Percentiles rank a stretch among this genome's conserved stretches.
These are phyloP conservation scores for Alces alces DNA, from an alignment of 2,113 vertebrate genomes.

Conservation along the genomic window DNA sequence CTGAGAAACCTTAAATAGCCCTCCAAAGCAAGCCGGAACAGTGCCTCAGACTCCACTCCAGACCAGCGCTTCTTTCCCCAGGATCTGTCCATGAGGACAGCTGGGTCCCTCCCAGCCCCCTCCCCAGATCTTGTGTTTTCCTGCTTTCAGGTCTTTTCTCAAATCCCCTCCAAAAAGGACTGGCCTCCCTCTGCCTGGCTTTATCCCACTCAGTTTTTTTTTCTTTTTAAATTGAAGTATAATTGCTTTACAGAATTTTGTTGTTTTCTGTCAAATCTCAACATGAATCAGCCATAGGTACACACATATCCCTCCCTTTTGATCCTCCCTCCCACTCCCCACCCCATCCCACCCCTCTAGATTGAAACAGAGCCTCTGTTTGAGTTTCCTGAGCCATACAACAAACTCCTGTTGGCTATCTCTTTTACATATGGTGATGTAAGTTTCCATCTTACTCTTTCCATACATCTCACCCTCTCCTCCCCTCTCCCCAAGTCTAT, in stretches of 20 bases:
- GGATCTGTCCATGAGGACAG: not conserved
- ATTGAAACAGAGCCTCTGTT: not conserved
- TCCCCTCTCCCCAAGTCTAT: not conserved
- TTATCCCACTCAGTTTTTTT: not conserved
- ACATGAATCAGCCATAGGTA: not conserved
- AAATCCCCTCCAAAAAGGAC: not conserved
- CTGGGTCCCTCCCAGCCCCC: not conserved
- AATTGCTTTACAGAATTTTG: not conserved
- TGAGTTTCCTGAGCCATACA: not conserved
- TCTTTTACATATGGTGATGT: not conserved
- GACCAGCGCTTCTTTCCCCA: not conserved
- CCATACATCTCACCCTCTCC: not conserved
- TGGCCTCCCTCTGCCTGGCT: not conserved
- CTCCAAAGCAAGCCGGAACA: not conserved
- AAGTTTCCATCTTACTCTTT: not conserved
- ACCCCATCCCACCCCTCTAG: not conserved
- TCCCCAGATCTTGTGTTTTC: not conserved
- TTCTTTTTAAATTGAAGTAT: not conserved
- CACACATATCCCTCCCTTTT: not conserved
- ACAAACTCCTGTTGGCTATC: not conserved
- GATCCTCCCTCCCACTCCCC: not conserved
- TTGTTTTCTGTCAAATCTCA: not conserved
- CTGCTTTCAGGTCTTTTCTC: not conserved
- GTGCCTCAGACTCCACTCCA: not conserved
- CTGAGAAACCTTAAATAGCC: slow-evolving; percentile 16